Percentiles rank a stretch among this genome's conserved stretches.
phyloP scores from a whole-genome alignment of 2,113 vertebrate species.

The Symphodus melops region DNA sequence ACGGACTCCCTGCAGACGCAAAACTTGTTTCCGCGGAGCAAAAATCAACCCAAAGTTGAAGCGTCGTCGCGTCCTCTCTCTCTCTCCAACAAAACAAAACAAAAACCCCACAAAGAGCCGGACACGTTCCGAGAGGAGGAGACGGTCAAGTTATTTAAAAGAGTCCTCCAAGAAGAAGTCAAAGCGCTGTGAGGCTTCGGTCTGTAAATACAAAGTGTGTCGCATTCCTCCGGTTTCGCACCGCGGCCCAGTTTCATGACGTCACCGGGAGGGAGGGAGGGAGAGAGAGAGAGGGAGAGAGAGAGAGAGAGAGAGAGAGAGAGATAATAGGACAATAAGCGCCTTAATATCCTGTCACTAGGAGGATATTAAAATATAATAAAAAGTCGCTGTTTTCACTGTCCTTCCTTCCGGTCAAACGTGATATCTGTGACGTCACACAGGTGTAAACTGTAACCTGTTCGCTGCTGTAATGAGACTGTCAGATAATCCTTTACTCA shows the following conservation, averaged over 20 bases:
- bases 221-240: slow-evolving; percentile 76
- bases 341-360: no score
- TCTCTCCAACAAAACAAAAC: no score
- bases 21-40: slow-evolving; percentile 60
- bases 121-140: neutral
- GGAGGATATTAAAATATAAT: neutral
- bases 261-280: slow-evolving; percentile 55
- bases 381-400: neutral
- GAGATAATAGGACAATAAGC: neutral
- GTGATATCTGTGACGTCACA: neutral
- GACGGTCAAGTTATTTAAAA: no score
- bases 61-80: neutral
- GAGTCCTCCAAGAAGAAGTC: neutral
- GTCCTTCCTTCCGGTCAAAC: neutral
- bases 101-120: neutral
- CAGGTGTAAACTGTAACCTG: slow-evolving; percentile 14
- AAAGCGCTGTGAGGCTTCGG: neutral
- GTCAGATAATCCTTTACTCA: no score
- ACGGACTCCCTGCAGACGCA: slow-evolving; percentile 5
- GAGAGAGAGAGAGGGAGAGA: neutral
- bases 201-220: slow-evolving; percentile 51
- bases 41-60: neutral
- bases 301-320: neutral
- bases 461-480: neutral
- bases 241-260: slow-evolving; percentile 75